Base-by-base conservation (phyloP, 2,888 invertebrate species). In the Napeogenes sylphis region DNA sequence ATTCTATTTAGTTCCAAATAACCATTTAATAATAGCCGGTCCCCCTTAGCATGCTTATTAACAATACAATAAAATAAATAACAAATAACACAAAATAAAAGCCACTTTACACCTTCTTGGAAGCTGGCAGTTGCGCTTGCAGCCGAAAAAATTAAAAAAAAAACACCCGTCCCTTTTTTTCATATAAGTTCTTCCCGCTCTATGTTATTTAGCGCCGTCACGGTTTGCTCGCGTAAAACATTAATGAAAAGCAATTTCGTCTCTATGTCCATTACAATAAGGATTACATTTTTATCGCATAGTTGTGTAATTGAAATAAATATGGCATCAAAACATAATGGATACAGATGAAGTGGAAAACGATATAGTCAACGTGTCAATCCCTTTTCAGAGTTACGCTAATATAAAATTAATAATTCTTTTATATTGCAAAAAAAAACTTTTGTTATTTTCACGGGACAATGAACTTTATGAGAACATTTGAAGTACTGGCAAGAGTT, bases 31-130 rank as follows among this genome's bases (percentile, higher is more conserved):
- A 84, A 81, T 89, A 85, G 84, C 76, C 78, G 80, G 81, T 81
- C 80, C 84, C 80, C 85, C 84, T 83, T 83, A 83, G 82, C 87
- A 84, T 84, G 88, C 87, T 85, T 89, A 90, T 90, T 90, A 90
- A 90, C 87, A 90, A 90, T 88, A 90, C 88, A 90, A 89, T 89
- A 85, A 90, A 87, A 87, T 89, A 90, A 90, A 86, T 88, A 87
- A 84, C 85, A 87, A 83, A 83, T 81, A 83, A 82, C 78, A 81
- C 76, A 81, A 87, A 87, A 84, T 83, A 84, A 83, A 81, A 73
- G 75, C 85, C 87, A 90, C 87, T 90, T 90, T 90, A 90, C 90
- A 90, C 90, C 88, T 90, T 90, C 90, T 85, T 81, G 84, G 90
- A 90, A 90, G 79, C 83, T 80, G 81, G 79, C 86, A 85, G 87